Evolutionary conservation across 2,113 vertebrate genomes (phyloP).

Genomic region (Macaca mulatta): DNA sequence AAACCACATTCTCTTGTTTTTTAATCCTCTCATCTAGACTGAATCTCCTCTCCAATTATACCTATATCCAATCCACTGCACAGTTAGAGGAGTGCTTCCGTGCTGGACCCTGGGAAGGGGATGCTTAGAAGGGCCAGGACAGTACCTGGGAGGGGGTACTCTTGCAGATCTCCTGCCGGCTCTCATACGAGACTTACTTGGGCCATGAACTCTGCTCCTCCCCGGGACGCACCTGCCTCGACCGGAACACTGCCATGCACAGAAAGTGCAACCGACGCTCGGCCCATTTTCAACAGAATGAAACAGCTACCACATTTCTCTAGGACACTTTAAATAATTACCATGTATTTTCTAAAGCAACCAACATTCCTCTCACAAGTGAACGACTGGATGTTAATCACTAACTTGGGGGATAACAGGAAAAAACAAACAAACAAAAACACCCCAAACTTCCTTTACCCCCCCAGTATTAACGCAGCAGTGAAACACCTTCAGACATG

Average conservation of each 20-base stretch:
- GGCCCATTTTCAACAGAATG: constrained; percentile 42
- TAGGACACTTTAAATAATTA: constrained; percentile 57
- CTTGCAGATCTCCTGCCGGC: neutral
- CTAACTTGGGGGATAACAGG: constrained; percentile 73
- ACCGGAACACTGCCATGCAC: constrained; percentile 37
- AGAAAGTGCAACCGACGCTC: neutral
- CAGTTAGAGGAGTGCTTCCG: too few relatives aligned
- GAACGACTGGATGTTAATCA: constrained; percentile 80
- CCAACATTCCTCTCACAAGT: constrained; percentile 80
- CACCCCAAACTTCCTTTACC: neutral
- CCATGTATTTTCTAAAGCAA: constrained; percentile 66
- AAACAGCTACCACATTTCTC: constrained; percentile 51
- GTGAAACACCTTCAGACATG: constrained; percentile 30
- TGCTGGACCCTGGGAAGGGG: neutral
- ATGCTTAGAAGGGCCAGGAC: neutral
- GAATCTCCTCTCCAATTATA: neutral
- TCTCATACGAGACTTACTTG: neutral
- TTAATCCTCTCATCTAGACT: neutral
- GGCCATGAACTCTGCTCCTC: neutral
- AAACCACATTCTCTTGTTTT: neutral
- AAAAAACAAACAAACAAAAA: neutral
- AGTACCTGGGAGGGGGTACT: neutral
- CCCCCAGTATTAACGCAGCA: neutral
- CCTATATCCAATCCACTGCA: too few relatives aligned
- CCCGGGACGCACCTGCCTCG: neutral